phyloP scores from a whole-genome alignment of 2,888 invertebrate genomes.

The Pedicia rivosa region DNA sequence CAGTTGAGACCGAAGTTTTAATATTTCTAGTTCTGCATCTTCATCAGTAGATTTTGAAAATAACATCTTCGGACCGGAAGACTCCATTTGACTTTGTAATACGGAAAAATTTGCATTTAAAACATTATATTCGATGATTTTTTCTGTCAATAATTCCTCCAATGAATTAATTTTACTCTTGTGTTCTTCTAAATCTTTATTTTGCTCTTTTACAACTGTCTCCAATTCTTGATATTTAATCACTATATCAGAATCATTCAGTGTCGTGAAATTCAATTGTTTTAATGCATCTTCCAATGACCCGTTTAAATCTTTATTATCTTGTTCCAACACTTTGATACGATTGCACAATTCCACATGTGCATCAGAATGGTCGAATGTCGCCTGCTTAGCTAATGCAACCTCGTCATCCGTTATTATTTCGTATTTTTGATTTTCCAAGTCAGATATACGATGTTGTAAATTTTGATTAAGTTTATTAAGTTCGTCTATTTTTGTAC shows the following conservation, averaged over 20 bases:
- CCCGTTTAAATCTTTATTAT: constrained; percentile 37
- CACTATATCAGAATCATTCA: constrained; percentile 14
- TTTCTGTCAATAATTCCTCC: constrained; percentile 36
- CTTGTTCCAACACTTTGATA: constrained; percentile 36
- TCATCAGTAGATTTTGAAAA: constrained; percentile 19
- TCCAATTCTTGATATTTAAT: constrained; percentile 8
- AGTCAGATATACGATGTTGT: constrained; percentile 20
- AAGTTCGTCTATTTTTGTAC: constrained; percentile 19
- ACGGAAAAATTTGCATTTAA: constrained; percentile 30
- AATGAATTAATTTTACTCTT: constrained; percentile 22
- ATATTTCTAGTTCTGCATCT: constrained; percentile 22
- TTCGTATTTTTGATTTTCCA: constrained; percentile 26
- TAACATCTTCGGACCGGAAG: constrained; percentile 21
- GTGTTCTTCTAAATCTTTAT: constrained; percentile 13
- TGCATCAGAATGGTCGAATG: constrained; percentile 26
- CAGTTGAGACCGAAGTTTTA: constrained; percentile 48
- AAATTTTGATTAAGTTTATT: constrained; percentile 16
- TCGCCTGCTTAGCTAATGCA: constrained; percentile 21
- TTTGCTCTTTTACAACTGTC: too few relatives aligned
- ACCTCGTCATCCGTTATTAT: constrained; percentile 11
- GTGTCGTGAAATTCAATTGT: too few relatives aligned
- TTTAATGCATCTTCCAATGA: too few relatives aligned
- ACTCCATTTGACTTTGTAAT: constrained; percentile 26
- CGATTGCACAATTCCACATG: constrained; percentile 33
- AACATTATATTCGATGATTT: constrained; percentile 35